These are phyloP conservation scores for Dipodomys stephensi DNA, from an alignment of 2,113 vertebrate genomes.

Conservation along the genomic window DNA sequence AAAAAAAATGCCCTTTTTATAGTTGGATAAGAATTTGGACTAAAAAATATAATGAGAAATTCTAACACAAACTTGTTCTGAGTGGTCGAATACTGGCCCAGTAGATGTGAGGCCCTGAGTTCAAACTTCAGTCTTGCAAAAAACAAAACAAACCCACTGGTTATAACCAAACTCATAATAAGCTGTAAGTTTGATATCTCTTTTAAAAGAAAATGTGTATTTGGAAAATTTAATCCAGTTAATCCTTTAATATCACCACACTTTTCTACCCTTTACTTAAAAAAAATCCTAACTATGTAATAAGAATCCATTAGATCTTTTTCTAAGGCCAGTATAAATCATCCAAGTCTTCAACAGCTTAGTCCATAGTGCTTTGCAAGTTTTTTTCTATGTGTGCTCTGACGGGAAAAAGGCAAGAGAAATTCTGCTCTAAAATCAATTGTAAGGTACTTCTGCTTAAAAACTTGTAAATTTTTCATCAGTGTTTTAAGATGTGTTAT, in stretches of 20 bases:
- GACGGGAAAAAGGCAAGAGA: not conserved
- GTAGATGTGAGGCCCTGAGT: too few relatives aligned
- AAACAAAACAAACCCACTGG: not conserved
- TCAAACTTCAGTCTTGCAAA: too few relatives aligned
- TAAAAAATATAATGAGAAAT: too few relatives aligned
- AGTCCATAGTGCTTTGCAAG: not conserved
- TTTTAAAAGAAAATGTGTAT: slow-evolving; percentile 11
- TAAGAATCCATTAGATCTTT: not conserved
- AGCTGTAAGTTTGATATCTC: slow-evolving; percentile 41
- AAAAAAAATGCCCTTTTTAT: not conserved
- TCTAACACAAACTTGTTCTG: too few relatives aligned
- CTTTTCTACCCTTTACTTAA: not conserved
- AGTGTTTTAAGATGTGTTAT: slow-evolving; percentile 24
- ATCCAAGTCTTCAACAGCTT: not conserved
- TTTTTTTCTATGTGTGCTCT: not conserved
- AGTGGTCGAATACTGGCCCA: too few relatives aligned
- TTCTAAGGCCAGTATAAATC: not conserved
- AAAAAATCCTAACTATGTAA: not conserved
- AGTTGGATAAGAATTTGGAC: too few relatives aligned
- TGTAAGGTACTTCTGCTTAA: not conserved
- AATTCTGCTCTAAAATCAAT: not conserved
- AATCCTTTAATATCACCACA: not conserved
- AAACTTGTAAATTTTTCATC: slow-evolving; percentile 21
- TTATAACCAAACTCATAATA: not conserved
- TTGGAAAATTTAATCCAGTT: slow-evolving; percentile 33